Evolutionary conservation across 2,888 invertebrate species (phyloP).

Genomic region (Cataglyphis albicans): DNA sequence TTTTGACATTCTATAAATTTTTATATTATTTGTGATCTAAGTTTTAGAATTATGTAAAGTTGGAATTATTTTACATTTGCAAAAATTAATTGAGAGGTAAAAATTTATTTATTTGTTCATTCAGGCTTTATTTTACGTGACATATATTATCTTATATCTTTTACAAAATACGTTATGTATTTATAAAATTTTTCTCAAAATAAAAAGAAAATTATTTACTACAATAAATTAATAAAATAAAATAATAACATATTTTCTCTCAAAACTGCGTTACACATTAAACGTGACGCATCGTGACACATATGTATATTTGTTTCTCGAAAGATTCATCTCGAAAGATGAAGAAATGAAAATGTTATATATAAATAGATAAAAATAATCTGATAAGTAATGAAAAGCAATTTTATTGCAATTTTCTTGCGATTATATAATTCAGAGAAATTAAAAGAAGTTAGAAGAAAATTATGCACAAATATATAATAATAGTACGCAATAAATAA

Average conservation of each 20-base stretch:
- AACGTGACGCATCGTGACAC: background rate
- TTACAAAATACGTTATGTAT: background rate
- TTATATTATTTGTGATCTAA: background rate
- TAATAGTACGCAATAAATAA: background rate
- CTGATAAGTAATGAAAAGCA: background rate
- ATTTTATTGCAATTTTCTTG: background rate
- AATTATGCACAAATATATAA: background rate
- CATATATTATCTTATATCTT: background rate
- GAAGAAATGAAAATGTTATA: background rate
- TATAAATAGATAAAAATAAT: background rate
- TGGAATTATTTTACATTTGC: background rate
- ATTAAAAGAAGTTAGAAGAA: background rate
- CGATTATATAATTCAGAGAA: background rate
- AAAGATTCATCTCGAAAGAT: background rate
- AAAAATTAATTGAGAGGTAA: background rate
- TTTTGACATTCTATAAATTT: background rate
- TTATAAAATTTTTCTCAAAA: slow-evolving; percentile 3
- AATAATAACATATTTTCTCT: background rate
- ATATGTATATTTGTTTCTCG: background rate
- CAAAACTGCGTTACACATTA: background rate
- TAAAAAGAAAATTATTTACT: background rate
- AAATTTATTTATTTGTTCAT: background rate
- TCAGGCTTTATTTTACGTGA: background rate
- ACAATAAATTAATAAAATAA: background rate
- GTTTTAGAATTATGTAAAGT: background rate